Evolutionary conservation across 2,797 vertebrate species (phyloP).

Genomic region (Dromococcyx pavoninus): DNA sequence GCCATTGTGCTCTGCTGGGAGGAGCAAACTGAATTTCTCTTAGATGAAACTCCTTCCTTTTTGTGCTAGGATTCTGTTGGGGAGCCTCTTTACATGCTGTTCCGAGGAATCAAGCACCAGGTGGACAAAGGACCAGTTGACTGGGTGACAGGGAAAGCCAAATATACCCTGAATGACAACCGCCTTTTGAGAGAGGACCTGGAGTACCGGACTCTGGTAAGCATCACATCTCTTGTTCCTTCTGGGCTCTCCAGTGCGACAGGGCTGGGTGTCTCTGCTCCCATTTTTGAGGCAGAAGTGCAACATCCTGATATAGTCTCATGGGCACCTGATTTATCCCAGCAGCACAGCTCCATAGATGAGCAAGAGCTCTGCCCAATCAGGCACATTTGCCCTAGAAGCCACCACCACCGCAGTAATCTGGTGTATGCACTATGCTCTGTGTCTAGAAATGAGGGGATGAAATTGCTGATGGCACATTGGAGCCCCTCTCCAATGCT

Average conservation of each 20-base stretch:
- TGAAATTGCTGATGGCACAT: neutral
- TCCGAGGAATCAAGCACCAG: conserved; percentile 97
- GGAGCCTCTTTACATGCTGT: conserved; percentile 96
- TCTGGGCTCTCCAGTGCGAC: neutral
- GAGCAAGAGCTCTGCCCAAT: neutral
- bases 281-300: neutral
- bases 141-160: conserved; percentile 95
- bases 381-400: neutral
- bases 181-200: conserved; percentile 93
- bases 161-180: conserved; percentile 97
- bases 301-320: neutral
- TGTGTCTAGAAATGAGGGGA: neutral
- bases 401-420: neutral
- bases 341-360: neutral
- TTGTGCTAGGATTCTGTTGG: conserved; percentile 89
- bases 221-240: neutral
- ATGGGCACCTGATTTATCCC: neutral
- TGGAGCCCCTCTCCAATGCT: accelerated
- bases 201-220: conserved; percentile 94
- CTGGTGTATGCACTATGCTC: neutral
- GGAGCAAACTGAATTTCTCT: neutral
- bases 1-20: neutral
- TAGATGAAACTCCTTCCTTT: neutral
- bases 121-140: conserved; percentile 98
- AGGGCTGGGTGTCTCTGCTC: neutral